These are phyloP conservation scores for Megamerina dolium DNA, from an alignment of 2,888 invertebrate genomes.

Conservation along the genomic window DNA sequence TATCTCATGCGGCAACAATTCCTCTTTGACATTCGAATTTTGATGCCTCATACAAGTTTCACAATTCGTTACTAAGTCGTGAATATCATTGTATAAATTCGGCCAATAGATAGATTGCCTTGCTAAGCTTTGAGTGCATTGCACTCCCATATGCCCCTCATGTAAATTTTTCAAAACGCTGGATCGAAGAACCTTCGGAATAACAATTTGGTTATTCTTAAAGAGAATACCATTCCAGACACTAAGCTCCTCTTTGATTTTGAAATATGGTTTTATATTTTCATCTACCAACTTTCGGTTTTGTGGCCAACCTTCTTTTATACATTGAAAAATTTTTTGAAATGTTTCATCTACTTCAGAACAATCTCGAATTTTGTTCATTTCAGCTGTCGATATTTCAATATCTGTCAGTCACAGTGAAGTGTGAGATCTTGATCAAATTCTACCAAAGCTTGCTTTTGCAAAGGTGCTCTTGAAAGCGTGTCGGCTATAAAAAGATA, in stretches of 20 bases:
- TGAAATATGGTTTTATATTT: conserved; percentile 8
- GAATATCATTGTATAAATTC: conserved; percentile 15
- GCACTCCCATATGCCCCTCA: conserved; percentile 13
- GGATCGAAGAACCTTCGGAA: conserved; percentile 10
- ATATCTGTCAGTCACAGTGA: conserved; percentile 18
- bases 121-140: conserved; percentile 11
- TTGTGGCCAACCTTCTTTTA: conserved; percentile 20
- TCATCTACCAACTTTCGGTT: conserved; percentile 11
- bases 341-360: conserved; percentile 3
- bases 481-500: conserved; percentile 41
- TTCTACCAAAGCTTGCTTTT: conserved; percentile 9
- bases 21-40: conserved; percentile 11
- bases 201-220: conserved; percentile 10
- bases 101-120: conserved; percentile 17
- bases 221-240: conserved; percentile 15
- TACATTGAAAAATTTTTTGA: conserved; percentile 15
- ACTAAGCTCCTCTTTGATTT: conserved; percentile 14
- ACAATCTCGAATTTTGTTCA: conserved; percentile 4
- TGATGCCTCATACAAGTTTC: conserved; percentile 18
- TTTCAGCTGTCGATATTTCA: conserved; percentile 9
- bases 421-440: conserved; percentile 17
- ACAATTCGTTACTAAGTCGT: too few relatives aligned
- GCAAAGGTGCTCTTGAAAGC: conserved; percentile 48
- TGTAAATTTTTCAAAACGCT: conserved; percentile 8
- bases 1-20: conserved; percentile 9